These are phyloP conservation scores for Myiotriccus ornatus DNA, from an alignment of 2,797 vertebrate species.

Conservation along the genomic window DNA sequence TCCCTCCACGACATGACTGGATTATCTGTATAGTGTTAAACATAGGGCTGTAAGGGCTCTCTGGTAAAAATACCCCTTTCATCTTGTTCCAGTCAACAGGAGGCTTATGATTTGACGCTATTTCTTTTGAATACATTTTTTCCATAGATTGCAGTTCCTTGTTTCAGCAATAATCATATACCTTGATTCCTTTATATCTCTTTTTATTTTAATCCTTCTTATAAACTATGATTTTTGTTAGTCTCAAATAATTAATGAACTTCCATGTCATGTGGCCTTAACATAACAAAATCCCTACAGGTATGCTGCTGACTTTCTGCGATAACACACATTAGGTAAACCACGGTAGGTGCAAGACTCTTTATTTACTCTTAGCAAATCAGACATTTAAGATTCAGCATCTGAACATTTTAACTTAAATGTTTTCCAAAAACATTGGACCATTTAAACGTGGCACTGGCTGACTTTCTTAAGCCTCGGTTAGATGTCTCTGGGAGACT, in stretches of 20 bases:
- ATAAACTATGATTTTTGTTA: not conserved
- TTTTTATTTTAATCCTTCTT: not conserved
- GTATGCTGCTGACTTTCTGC: not conserved
- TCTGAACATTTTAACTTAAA: not conserved
- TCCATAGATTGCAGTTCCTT: not conserved
- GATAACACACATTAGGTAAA: not conserved
- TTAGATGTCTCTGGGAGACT: not conserved
- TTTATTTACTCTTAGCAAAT: not conserved
- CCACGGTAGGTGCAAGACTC: not conserved
- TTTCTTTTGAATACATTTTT: not conserved
- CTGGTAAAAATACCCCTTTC: not conserved
- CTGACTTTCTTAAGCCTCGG: not conserved
- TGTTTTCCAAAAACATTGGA: not conserved
- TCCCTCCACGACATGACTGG: not conserved
- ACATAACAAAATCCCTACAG: not conserved
- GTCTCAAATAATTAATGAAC: not conserved
- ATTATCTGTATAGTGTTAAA: not conserved
- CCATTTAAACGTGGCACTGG: accelerated
- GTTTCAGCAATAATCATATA: not conserved
- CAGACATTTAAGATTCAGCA: not conserved
- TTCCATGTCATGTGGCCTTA: not conserved
- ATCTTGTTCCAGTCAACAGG: not conserved
- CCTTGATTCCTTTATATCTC: not conserved
- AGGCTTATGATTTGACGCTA: not conserved
- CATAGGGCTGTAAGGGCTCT: not conserved